A percentile compares a stretch with the other conserved stretches of the same genome.
Evolutionary conservation across 1,140 invertebrate species (phyloP).

Genomic region (Conus betulinus): DNA sequence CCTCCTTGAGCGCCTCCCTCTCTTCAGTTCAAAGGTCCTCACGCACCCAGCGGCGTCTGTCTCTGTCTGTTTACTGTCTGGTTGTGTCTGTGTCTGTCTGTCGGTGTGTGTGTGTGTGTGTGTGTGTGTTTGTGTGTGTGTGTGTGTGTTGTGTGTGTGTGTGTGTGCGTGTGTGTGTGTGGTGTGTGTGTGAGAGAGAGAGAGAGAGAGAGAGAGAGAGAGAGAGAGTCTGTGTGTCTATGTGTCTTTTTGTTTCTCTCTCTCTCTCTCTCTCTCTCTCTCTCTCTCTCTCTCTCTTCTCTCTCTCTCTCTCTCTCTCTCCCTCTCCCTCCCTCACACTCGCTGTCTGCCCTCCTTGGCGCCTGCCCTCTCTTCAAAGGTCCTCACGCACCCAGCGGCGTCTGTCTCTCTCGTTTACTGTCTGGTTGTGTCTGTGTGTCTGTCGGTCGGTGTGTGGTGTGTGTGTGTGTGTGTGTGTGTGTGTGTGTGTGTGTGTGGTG

Average conservation of each 20-base stretch:
- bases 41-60: background rate
- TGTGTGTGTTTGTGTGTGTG: no score
- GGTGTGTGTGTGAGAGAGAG: no score
- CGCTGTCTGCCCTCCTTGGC: no score
- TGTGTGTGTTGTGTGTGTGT: no score
- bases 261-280: constrained; percentile 2
- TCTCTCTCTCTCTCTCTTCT: background rate
- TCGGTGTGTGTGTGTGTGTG: background rate
- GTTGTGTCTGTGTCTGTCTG: background rate
- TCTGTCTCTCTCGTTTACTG: background rate
- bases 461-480: no score
- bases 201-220: no score
- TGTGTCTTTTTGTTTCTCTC: background rate
- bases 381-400: background rate
- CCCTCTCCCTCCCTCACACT: background rate
- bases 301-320: constrained; percentile 9
- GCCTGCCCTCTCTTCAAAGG: background rate
- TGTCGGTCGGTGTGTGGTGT: no score
- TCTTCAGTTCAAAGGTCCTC: background rate
- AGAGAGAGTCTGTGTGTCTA: background rate
- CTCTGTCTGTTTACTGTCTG: background rate
- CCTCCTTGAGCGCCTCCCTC: no score
- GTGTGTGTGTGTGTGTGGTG: no score
- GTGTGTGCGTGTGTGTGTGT: no score
- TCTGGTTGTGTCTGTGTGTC: no score